Evolutionary conservation across 2,888 invertebrate species (phyloP).

Genomic region (Hypolimnas misippus): DNA sequence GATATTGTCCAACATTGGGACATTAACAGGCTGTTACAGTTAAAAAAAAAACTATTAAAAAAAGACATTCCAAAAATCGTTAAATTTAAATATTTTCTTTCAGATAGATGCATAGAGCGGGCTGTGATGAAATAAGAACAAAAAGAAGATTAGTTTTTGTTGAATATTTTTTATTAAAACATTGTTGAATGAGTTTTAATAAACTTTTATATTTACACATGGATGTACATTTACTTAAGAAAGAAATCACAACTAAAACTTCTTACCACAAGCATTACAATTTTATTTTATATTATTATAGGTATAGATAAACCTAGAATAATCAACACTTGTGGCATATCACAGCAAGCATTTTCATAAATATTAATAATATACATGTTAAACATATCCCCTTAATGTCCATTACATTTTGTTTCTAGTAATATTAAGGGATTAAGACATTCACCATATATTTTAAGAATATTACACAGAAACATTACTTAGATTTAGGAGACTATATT

Average conservation of each 20-base stretch:
- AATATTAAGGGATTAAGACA: slow-evolving; percentile 3
- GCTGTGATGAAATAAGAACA: not conserved
- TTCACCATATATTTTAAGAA: slow-evolving; percentile 15
- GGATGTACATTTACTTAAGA: slow-evolving; percentile 43
- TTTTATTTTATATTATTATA: slow-evolving; percentile 25
- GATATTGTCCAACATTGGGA: no score
- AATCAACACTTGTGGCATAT: slow-evolving; percentile 48
- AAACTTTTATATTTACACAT: slow-evolving; percentile 47
- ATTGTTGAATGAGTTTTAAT: slow-evolving; percentile 33
- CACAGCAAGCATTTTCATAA: slow-evolving; percentile 52
- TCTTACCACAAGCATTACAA: slow-evolving; percentile 45
- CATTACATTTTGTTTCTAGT: slow-evolving; percentile 5
- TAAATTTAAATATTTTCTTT: no score
- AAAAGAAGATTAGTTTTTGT: slow-evolving; percentile 10
- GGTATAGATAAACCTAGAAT: slow-evolving; percentile 26
- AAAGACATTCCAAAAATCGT: no score
- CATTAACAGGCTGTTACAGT: no score
- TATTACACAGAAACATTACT: slow-evolving; percentile 12
- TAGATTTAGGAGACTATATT: slow-evolving; percentile 5
- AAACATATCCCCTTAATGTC: slow-evolving; percentile 11
- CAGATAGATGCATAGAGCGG: not conserved
- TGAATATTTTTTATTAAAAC: slow-evolving; percentile 18
- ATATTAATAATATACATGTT: slow-evolving; percentile 33
- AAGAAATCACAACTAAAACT: slow-evolving; percentile 45
- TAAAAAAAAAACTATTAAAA: no score